These are phyloP conservation scores for Drosophila setosimentum DNA, from an alignment of 2,888 invertebrate genomes.

Conservation along the genomic window DNA sequence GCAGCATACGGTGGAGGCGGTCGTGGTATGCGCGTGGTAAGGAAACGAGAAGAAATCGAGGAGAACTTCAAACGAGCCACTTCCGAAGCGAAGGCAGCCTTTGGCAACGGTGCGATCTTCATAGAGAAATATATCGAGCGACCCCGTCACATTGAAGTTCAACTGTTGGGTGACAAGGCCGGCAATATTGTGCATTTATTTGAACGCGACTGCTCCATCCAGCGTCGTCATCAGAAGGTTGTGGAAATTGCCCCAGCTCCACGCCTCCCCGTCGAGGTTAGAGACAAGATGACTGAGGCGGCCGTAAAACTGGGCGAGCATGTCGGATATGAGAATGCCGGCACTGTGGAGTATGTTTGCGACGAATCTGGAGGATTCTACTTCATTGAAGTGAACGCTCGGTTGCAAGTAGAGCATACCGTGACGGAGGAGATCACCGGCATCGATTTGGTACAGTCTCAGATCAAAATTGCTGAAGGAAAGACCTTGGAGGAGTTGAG, in stretches of 20 bases:
- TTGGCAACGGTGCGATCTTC: constrained; percentile 99
- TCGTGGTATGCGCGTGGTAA: constrained; percentile 96
- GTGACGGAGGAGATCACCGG: constrained; percentile 99
- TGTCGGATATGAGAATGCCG: constrained; percentile 99
- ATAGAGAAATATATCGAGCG: constrained; percentile 99
- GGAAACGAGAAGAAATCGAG: constrained; percentile 94
- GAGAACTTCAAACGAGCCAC: constrained; percentile 96
- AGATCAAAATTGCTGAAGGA: constrained; percentile 98
- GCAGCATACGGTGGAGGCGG: constrained; percentile 99
- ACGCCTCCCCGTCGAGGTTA: constrained; percentile 90
- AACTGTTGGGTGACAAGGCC: constrained; percentile 92
- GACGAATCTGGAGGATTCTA: constrained; percentile 98
- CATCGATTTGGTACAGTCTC: constrained; percentile 98
- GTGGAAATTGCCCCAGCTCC: constrained; percentile 99
- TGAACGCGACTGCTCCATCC: constrained; percentile 99
- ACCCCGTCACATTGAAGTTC: constrained; percentile 97
- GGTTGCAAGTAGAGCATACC: constrained; percentile 99
- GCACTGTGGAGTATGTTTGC: constrained; percentile 98
- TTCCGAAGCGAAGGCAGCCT: constrained; percentile 97
- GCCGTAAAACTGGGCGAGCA: constrained; percentile 95
- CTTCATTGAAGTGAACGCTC: constrained; percentile 99
- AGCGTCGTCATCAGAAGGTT: constrained; percentile 98
- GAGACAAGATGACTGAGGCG: constrained; percentile 95
- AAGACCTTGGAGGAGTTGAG: constrained; percentile 96
- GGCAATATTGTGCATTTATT: constrained; percentile 98